These are phyloP conservation scores for Equus quagga DNA, from an alignment of 2,113 vertebrate species.

Conservation along the genomic window DNA sequence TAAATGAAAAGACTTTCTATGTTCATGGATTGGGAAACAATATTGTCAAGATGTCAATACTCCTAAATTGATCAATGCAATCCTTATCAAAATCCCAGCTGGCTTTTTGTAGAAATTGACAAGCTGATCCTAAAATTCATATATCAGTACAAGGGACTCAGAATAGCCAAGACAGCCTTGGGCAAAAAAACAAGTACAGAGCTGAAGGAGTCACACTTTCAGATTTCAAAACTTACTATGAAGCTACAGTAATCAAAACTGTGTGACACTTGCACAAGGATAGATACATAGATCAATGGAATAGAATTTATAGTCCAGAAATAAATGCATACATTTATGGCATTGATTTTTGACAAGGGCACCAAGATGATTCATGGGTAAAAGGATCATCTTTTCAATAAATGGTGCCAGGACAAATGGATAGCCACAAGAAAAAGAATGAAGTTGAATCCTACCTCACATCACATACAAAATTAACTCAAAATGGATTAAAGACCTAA, in stretches of 20 bases:
- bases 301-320: not conserved
- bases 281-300: not conserved
- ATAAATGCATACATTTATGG: not conserved
- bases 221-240: not conserved
- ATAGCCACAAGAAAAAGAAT: not conserved
- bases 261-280: not conserved
- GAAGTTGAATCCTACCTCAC: not conserved
- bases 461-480: not conserved
- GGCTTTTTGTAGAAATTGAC: not conserved
- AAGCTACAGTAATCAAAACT: not conserved
- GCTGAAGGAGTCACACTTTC: not conserved
- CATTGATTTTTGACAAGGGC: too few species aligned
- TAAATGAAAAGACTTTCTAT: not conserved
- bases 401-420: not conserved
- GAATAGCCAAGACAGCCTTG: not conserved
- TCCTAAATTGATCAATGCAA: not conserved
- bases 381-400: not conserved
- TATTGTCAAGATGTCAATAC: not conserved
- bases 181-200: not conserved
- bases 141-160: not conserved
- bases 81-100: not conserved
- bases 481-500: not conserved
- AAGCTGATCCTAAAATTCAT: not conserved
- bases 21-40: not conserved
- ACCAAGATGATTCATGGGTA: not conserved